Evolutionary conservation across 2,888 invertebrate species (phyloP), one percentile per base, ranked within the genome.

Genomic region (Clistopyga incitator): DNA sequence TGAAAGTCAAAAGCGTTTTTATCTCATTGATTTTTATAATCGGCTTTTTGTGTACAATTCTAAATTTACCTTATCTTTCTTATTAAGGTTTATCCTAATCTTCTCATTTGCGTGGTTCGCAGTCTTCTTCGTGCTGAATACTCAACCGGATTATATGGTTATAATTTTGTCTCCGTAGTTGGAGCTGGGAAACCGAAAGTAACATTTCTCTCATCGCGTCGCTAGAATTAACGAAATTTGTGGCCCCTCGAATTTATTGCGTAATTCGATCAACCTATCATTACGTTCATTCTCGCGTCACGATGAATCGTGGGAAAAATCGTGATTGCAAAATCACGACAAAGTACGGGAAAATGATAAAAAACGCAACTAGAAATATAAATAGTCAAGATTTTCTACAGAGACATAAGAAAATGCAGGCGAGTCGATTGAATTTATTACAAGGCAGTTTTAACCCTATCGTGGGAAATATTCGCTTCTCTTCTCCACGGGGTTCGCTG

Each of bases 261-360:
- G 38, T 74, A 59, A 18, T 47, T 52, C 34, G 15, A 29, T 2
- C 29, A 29, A 4, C 29, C 4, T 29, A 29, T 29, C 4, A 29
- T 4, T 29, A 29, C 4, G 29, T 3, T 29, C 29, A 29, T 29
- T 29, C 29, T 29, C 4, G 4, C 29, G 4, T 29, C 4, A n/a
- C n/a, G n/a, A n/a, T n/a, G n/a, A n/a, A 29, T 18, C 42, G 64
- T 20, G 68, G 20, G 52, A 68, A 75, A 80, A 75, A 80, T 70
- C 52, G 52, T 75, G 52, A 75, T 50, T 0, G 52, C 52, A 18
- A 2, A 50, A 8, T 18, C 6, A 2, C 50, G n/a, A 50, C 29
- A 4, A 29, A 3, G 29, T 2, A 29, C 2, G 29, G 4, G 4
- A 29, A 29, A 29, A 3, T 29, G 2, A 29, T 4, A 29, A 29